Percentiles rank a stretch among this genome's conserved stretches.
phyloP scores from a whole-genome alignment of 2,888 invertebrate species.

The Sisyra terminalis region DNA sequence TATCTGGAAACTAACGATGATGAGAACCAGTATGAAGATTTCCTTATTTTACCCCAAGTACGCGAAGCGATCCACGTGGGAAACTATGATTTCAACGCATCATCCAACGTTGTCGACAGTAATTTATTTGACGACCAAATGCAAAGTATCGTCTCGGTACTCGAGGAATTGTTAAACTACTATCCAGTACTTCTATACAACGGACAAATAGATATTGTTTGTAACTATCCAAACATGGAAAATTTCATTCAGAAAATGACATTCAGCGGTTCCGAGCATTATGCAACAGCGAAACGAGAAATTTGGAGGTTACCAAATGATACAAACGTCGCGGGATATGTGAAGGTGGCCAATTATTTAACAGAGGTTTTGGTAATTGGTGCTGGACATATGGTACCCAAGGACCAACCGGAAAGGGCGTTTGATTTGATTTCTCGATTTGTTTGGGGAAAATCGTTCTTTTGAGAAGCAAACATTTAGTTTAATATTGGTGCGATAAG shows the following conservation, averaged over 20 bases:
- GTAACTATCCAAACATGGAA: conserved; percentile 71
- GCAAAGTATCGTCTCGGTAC: conserved; percentile 60
- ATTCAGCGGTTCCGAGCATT: conserved; percentile 47
- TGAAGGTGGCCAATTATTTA: conserved; percentile 50
- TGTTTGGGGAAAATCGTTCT: conserved; percentile 21
- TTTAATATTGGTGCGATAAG: no score
- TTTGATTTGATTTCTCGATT: conserved; percentile 55
- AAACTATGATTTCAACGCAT: conserved; percentile 49
- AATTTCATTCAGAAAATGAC: conserved; percentile 57
- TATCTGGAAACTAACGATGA: conserved; percentile 45
- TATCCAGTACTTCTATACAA: conserved; percentile 72
- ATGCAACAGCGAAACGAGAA: conserved; percentile 44
- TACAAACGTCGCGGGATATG: conserved; percentile 52
- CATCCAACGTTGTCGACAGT: conserved; percentile 43
- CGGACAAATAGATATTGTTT: conserved; percentile 82
- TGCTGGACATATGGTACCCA: conserved; percentile 71
- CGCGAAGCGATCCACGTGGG: conserved; percentile 75
- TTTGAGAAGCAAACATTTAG: no score
- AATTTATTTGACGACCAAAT: conserved; percentile 61
- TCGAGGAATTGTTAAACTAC: conserved; percentile 46
- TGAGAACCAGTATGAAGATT: conserved; percentile 32
- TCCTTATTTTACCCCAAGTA: conserved; percentile 42
- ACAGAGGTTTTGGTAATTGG: conserved; percentile 58
- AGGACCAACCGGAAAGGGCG: conserved; percentile 63
- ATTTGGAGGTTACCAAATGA: conserved; percentile 49